Conservation (phyloP, 2,797 vertebrate species). For the Calcarius lapponicus region DNA sequence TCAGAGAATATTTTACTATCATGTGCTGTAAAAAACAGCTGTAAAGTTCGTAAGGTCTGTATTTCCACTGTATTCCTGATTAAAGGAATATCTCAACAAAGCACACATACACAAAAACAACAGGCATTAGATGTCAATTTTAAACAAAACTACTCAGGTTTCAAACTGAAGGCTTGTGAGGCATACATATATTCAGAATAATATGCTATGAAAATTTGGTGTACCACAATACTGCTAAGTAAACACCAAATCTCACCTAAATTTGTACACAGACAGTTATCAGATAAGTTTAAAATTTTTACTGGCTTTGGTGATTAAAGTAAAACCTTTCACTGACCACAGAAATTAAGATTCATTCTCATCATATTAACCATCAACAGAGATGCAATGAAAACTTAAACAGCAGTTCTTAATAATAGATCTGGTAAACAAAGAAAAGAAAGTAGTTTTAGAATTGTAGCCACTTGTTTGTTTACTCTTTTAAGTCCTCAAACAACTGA, state of each 20-base stretch:
- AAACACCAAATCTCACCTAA: neutral
- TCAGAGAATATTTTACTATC: neutral
- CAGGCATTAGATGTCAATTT: neutral
- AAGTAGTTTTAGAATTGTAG: neutral
- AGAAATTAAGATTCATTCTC: neutral
- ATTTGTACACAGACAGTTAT: neutral
- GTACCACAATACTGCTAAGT: accelerated
- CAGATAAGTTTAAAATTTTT: neutral
- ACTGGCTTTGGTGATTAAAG: neutral
- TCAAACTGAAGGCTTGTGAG: neutral
- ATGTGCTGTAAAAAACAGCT: neutral
- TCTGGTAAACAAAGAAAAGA: neutral
- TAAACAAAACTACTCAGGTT: neutral
- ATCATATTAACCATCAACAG: neutral
- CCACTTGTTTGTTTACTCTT: neutral
- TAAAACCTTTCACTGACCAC: neutral
- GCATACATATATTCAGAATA: neutral
- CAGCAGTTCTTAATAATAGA: neutral
- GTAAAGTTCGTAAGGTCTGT: neutral
- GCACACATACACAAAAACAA: neutral
- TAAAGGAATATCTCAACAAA: neutral
- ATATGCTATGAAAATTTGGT: neutral
- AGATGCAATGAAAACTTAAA: neutral
- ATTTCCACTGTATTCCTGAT: neutral
- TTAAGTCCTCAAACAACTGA: slow-evolving; percentile 4